phyloP scores from a whole-genome alignment of 35 echinoderm and acorn worm species.

The Apostichopus parvimensis region DNA sequence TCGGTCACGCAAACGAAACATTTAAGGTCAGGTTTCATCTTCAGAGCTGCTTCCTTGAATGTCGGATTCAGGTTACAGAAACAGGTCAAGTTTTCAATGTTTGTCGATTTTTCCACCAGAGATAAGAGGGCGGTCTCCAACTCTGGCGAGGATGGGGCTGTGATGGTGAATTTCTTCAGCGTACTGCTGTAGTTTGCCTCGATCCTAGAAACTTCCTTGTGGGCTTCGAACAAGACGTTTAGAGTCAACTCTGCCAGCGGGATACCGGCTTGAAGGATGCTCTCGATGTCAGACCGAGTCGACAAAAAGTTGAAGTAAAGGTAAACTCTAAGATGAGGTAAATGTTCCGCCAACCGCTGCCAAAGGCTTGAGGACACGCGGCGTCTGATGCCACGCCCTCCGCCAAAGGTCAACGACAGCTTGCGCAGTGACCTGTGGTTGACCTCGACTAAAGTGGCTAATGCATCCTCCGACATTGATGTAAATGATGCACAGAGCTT shows the following conservation, averaged over 20 bases:
- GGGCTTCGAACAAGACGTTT: constrained; percentile 42
- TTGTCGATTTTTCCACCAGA: constrained; percentile 6
- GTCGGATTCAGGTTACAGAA: constrained; percentile 7
- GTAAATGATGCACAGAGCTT: constrained; percentile 46
- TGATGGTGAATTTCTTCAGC: constrained; percentile 36
- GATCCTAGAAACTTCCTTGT: constrained; percentile 7
- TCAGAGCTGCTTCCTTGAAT: not conserved
- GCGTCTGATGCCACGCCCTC: constrained; percentile 17
- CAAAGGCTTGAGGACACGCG: constrained; percentile 22
- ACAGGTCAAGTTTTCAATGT: constrained; percentile 32
- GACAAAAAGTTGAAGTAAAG: constrained; percentile 34
- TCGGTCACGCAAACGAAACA: constrained; percentile 35
- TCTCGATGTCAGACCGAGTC: constrained; percentile 15
- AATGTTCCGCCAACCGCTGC: not conserved
- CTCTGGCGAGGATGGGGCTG: constrained; percentile 25
- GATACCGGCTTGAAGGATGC: constrained; percentile 36
- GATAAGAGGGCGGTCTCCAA: constrained; percentile 23
- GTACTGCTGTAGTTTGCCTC: constrained; percentile 18
- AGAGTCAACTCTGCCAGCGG: constrained; percentile 29
- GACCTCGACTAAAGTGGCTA: not conserved
- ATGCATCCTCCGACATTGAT: constrained; percentile 27
- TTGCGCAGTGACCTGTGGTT: not conserved
- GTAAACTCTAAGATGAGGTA: constrained; percentile 10
- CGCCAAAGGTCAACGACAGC: constrained; percentile 6
- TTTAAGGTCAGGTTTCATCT: not conserved